Evolutionary conservation across 2,888 invertebrate species (phyloP).

Genomic region (Plebejus anna): DNA sequence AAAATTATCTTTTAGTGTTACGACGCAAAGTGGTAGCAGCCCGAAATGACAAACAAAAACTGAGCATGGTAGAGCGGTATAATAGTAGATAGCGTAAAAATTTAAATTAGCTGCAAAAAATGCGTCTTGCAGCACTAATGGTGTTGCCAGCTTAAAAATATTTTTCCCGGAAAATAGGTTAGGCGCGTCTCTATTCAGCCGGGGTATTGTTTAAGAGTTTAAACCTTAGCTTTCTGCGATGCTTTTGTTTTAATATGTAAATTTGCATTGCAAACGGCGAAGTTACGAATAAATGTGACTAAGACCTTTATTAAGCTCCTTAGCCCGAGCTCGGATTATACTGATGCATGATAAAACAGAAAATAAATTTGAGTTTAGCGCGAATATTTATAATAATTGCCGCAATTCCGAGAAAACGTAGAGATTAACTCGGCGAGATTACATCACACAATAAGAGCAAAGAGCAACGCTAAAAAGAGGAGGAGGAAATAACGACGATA

Average conservation of each 20-base stretch:
- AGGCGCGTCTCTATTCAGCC: conserved; percentile 55
- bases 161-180: conserved; percentile 58
- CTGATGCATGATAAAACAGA: conserved; percentile 31
- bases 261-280: conserved; percentile 42
- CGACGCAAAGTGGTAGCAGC: conserved; percentile 36
- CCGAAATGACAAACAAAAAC: conserved; percentile 36
- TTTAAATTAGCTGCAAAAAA: conserved; percentile 61
- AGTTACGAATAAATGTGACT: conserved; percentile 40
- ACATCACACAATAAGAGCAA: background rate
- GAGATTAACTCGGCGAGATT: conserved; percentile 2
- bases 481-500: background rate
- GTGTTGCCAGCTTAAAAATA: conserved; percentile 50
- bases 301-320: conserved; percentile 37
- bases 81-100: conserved; percentile 51
- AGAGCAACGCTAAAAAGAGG: background rate
- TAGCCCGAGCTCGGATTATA: conserved; percentile 34
- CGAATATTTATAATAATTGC: conserved; percentile 22
- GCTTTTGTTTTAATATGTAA: conserved; percentile 48
- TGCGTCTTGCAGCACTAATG: conserved; percentile 61
- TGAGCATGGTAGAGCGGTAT: conserved; percentile 36
- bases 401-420: conserved; percentile 9
- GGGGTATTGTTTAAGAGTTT: conserved; percentile 51
- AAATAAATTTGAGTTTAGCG: conserved; percentile 26
- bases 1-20: conserved; percentile 33
- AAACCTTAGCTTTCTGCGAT: conserved; percentile 43